Percentiles rank a stretch among this genome's conserved stretches.
phyloP scores from a whole-genome alignment of 2,113 vertebrate genomes.

The Promerops cafer region DNA sequence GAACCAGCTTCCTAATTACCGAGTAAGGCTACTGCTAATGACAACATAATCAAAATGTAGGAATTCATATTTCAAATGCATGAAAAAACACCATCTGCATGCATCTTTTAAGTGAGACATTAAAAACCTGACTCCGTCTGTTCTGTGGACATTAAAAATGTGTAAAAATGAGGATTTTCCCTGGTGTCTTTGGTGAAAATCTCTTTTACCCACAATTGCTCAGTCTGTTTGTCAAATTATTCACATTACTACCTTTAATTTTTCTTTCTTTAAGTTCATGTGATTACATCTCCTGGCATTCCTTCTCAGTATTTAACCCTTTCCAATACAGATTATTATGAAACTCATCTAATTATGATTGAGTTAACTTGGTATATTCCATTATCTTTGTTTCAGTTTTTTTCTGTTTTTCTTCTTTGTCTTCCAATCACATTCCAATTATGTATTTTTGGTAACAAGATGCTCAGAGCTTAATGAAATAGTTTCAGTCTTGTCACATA shows the following conservation, averaged over 20 bases:
- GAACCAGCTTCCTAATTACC: conserved; percentile 53
- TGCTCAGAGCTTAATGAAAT: background rate
- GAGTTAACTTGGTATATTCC: background rate
- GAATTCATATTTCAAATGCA: conserved; percentile 64
- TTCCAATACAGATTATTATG: background rate
- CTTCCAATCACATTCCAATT: background rate
- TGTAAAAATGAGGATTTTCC: conserved; percentile 58
- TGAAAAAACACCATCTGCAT: conserved; percentile 66
- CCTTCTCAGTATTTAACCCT: conserved; percentile 8
- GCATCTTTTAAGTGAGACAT: conserved; percentile 56
- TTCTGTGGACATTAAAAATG: conserved; percentile 58
- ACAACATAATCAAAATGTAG: conserved; percentile 65
- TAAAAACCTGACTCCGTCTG: conserved; percentile 59
- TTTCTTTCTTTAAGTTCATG: conserved; percentile 26
- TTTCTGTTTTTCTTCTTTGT: background rate
- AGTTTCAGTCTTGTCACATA: background rate
- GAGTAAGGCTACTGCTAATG: conserved; percentile 57
- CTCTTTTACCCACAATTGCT: conserved; percentile 6
- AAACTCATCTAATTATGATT: background rate
- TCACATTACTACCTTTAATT: conserved; percentile 20
- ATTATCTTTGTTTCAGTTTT: background rate
- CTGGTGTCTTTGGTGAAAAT: conserved; percentile 27
- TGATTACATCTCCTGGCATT: conserved; percentile 4
- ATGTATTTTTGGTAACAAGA: background rate
- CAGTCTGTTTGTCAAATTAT: conserved; percentile 50